A percentile compares a stretch with the other conserved stretches of the same genome.
These are phyloP conservation scores for Homarus americanus DNA, from an alignment of 1,140 invertebrate species.

Conservation along the genomic window DNA sequence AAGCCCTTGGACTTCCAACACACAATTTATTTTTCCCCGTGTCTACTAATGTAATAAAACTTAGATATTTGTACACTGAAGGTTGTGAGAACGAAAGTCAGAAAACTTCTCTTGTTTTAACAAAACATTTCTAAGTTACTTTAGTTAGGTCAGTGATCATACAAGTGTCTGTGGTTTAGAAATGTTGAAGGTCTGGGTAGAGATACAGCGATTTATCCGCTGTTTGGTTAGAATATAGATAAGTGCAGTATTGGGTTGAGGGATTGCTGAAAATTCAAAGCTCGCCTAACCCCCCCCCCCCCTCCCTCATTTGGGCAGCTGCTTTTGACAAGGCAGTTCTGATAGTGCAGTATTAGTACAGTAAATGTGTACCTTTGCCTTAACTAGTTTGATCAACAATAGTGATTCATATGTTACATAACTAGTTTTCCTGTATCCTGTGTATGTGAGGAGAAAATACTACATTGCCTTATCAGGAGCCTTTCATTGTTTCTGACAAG, in stretches of 20 bases:
- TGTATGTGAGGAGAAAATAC: constrained; percentile 49
- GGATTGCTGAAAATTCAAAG: no score
- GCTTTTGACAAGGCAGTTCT: constrained; percentile 42
- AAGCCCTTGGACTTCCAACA: constrained; percentile 56
- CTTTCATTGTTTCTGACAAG: constrained; percentile 66
- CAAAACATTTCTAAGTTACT: constrained; percentile 17
- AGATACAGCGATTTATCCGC: neutral
- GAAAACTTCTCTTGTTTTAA: constrained; percentile 27
- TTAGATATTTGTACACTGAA: constrained; percentile 49
- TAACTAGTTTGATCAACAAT: constrained; percentile 62
- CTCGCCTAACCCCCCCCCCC: no score
- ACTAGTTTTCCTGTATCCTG: constrained; percentile 29
- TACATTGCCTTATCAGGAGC: constrained; percentile 68
- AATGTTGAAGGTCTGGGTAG: neutral
- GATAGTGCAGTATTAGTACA: constrained; percentile 69
- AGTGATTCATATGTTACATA: constrained; percentile 36
- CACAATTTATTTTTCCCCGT: constrained; percentile 1
- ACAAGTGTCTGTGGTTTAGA: constrained; percentile 8
- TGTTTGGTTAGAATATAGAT: neutral
- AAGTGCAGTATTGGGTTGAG: neutral
- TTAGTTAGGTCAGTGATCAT: constrained; percentile 6
- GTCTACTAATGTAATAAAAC: neutral
- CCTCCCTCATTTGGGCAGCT: constrained; percentile 37
- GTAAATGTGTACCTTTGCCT: constrained; percentile 62
- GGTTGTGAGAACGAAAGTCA: constrained; percentile 60